Base-by-base conservation (phyloP, 2,113 vertebrate species). In the Opisthocomus hoazin region DNA sequence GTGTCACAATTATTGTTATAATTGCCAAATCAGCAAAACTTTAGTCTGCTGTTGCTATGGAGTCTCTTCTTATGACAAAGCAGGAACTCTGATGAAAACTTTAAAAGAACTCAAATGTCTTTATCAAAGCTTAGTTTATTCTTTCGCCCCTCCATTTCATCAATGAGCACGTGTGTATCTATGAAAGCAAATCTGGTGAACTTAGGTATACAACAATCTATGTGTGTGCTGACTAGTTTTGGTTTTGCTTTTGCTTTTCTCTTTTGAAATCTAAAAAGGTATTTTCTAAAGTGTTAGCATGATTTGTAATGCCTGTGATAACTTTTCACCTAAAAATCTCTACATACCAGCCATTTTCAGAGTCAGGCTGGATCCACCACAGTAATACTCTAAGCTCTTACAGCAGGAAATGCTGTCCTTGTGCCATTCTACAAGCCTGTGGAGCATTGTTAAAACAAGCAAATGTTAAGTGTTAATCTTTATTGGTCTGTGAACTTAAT, bases 381-480 rank as follows among this genome's bases (percentile, higher is more conserved):
- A 92, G 36, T 89, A 77, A 73, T 74, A 73, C 43, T 87, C 57
- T 70, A 41, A 66, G 50, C 17, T 75, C 56, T 94, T 87, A 78
- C 34, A 64, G 56, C 37, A 79, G 79, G 91, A 90, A 86, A 68
- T 91, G 29, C 64, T 96, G n/a, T 94, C 58, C 54, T 90, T 85
- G 39, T 19, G 12, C 86, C 93, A 54, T 77, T 92, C 85, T 87
- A 50, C 51, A 93, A 46, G 48, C 46, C 96, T 81, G 6, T 51
- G 50, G 92, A 97, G 84, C 84, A 90, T 90, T 97, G 90, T 96
- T 97, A 84, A 96, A 97, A 91, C 73, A 95, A 92, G 63, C 37
- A 90, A 97, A 87, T 97, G 95, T 95, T 96, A 96, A 96, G 89
- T 91, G 93, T 92, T 97, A 96, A 97, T 97, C 97, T 97, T 97